These are phyloP conservation scores for Sebastes steindachneri DNA, from an alignment of 2,797 vertebrate genomes.

Conservation along the genomic window DNA sequence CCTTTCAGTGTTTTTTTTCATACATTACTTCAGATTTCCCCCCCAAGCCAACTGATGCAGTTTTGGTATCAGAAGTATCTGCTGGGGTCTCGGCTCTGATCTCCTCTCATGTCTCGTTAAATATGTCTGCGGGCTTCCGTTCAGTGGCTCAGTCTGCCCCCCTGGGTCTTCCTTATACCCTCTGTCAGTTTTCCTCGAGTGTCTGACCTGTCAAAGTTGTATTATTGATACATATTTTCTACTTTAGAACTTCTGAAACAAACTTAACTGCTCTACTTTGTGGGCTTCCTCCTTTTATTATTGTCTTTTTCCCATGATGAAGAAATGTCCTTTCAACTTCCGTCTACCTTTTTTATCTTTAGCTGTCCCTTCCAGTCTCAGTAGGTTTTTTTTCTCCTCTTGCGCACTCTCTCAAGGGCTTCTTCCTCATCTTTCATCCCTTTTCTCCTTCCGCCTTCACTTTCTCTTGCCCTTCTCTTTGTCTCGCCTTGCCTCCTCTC, in stretches of 20 bases:
- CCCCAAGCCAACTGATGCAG: neutral
- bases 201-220: neutral
- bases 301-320: neutral
- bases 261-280: neutral
- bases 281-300: neutral
- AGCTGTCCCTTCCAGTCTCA: neutral
- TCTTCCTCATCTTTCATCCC: neutral
- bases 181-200: neutral
- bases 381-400: neutral
- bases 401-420: neutral
- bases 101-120: neutral
- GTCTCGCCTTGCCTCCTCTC: neutral
- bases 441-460: neutral
- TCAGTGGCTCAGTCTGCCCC: neutral
- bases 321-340: neutral
- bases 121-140: slow-evolving; percentile 4
- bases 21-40: neutral
- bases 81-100: slow-evolving; percentile 19
- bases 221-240: neutral
- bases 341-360: slow-evolving; percentile 13
- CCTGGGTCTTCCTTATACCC: neutral
- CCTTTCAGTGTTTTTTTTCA: neutral
- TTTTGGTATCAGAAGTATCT: neutral
- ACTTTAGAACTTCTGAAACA: neutral
- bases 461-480: neutral